phyloP scores from a whole-genome alignment of 2,888 invertebrate genomes.

The Cheilosia pagana region DNA sequence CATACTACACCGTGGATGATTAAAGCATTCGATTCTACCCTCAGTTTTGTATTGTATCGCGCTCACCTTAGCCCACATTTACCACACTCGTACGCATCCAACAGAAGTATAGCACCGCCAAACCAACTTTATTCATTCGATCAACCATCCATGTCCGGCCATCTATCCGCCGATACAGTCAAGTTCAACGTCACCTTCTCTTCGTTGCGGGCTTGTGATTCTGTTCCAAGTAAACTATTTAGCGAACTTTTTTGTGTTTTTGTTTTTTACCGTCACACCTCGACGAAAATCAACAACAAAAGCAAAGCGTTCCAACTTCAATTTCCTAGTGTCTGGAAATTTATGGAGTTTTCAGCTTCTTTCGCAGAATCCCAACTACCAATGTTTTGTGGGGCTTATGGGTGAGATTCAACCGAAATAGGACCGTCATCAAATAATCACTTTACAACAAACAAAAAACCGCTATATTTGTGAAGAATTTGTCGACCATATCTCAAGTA shows the following conservation, averaged over 20 bases:
- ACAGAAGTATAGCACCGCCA: conserved; percentile 16
- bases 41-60: conserved; percentile 28
- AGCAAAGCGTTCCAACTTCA: conserved; percentile 17
- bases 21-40: conserved; percentile 35
- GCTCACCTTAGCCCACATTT: conserved; percentile 60
- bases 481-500: conserved; percentile 64
- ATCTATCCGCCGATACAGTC: conserved; percentile 52
- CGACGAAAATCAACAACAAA: conserved; percentile 56
- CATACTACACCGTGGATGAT: background rate
- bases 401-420: conserved; percentile 30
- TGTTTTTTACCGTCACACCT: conserved; percentile 57
- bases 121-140: conserved; percentile 39
- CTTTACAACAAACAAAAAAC: conserved; percentile 5
- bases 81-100: conserved; percentile 31
- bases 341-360: conserved; percentile 56
- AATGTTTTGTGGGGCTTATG: conserved; percentile 9
- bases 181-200: conserved; percentile 72
- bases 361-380: conserved; percentile 2
- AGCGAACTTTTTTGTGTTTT: conserved; percentile 32
- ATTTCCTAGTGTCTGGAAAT: conserved; percentile 35
- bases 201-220: conserved; percentile 68
- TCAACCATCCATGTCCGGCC: conserved; percentile 58
- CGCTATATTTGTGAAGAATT: conserved; percentile 46
- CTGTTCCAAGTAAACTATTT: conserved; percentile 52
- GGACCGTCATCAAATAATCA: conserved; percentile 46